Evolutionary conservation across 2,888 invertebrate genomes (phyloP).

Genomic region (Cheilosia soror): DNA sequence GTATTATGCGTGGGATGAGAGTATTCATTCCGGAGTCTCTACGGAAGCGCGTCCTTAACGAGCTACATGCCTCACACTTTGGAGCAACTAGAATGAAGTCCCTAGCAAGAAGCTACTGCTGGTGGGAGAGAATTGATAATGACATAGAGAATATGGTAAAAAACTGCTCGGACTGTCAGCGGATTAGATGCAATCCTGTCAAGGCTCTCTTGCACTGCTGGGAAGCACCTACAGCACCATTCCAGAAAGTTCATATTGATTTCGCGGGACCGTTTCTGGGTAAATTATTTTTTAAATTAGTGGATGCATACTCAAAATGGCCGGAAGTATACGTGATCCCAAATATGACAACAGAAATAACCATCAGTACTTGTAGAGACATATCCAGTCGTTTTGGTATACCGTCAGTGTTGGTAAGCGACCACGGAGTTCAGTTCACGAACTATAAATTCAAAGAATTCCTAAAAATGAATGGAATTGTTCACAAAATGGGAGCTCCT

Average conservation of each 20-base stretch:
- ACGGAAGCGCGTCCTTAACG: constrained; percentile 52
- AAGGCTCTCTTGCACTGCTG: constrained; percentile 37
- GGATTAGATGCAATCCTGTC: constrained; percentile 16
- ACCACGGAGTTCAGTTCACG: neutral
- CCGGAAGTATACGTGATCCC: constrained; percentile 72
- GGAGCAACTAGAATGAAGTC: constrained; percentile 56
- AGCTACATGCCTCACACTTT: constrained; percentile 69
- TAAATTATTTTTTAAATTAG: constrained; percentile 60
- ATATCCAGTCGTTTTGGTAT: constrained; percentile 27
- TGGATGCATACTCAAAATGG: constrained; percentile 76
- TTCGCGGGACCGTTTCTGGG: constrained; percentile 66
- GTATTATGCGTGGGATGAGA: constrained; percentile 65
- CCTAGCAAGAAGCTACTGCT: constrained; percentile 75
- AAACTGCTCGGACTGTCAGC: constrained; percentile 65
- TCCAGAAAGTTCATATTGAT: constrained; percentile 76
- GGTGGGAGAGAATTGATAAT: constrained; percentile 70
- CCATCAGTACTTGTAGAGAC: constrained; percentile 55
- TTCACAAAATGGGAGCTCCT: neutral
- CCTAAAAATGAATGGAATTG: neutral
- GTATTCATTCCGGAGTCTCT: constrained; percentile 69
- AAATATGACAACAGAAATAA: constrained; percentile 68
- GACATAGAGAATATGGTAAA: constrained; percentile 55
- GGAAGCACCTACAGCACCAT: constrained; percentile 32
- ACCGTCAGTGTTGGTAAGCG: neutral
- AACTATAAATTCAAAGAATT: constrained; percentile 2